A percentile compares a stretch with the other conserved stretches of the same genome.
These are phyloP conservation scores for Solen grandis DNA, from an alignment of 1,140 invertebrate species.

Conservation along the genomic window DNA sequence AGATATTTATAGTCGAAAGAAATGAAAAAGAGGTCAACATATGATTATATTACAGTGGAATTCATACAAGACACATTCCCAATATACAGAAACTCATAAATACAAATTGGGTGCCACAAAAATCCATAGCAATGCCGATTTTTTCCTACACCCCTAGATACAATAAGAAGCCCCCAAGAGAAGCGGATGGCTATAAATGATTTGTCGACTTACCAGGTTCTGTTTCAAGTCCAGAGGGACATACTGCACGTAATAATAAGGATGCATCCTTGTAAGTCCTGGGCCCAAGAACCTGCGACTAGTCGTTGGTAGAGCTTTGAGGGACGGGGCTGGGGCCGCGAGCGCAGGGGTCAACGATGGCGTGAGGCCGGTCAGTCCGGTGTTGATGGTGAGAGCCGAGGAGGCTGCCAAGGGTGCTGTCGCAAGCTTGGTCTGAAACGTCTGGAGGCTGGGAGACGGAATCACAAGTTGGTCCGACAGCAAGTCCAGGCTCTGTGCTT, in stretches of 20 bases:
- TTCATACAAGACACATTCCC: too few species aligned
- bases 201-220: conserved; percentile 45
- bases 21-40: too few species aligned
- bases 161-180: too few species aligned
- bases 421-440: background rate
- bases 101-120: too few species aligned
- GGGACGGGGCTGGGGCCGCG: conserved; percentile 43
- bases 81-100: too few species aligned
- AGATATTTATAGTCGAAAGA: too few species aligned
- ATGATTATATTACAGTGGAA: too few species aligned
- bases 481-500: conserved; percentile 51
- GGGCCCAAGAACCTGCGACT: conserved; percentile 44
- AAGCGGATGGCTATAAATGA: too few species aligned
- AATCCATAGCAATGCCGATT: too few species aligned
- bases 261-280: conserved; percentile 72
- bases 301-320: conserved; percentile 28
- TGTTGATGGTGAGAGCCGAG: conserved; percentile 39
- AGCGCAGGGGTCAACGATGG: background rate
- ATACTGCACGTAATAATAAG: conserved; percentile 76
- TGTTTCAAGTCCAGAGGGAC: conserved; percentile 71
- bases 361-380: conserved; percentile 35
- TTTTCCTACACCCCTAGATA: too few species aligned
- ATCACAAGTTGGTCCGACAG: conserved; percentile 41
- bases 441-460: background rate
- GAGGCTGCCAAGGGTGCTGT: background rate